Evolutionary conservation across 2,113 vertebrate species (phyloP).

Genomic region (Malurus alboscapulatus): DNA sequence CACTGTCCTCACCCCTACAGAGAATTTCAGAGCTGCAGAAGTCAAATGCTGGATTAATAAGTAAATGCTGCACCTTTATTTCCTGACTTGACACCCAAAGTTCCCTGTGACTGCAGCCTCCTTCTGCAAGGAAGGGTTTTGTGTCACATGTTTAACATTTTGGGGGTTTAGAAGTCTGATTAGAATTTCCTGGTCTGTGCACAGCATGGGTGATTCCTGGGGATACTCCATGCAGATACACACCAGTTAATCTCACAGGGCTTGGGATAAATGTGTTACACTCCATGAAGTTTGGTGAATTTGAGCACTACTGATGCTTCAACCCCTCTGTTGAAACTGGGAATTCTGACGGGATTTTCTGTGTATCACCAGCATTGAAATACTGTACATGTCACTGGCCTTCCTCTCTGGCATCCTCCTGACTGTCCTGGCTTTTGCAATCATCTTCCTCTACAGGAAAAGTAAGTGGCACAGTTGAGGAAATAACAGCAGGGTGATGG

Average conservation of each 20-base stretch:
- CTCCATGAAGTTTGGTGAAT: background rate
- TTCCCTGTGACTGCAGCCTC: background rate
- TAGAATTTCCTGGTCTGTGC: background rate
- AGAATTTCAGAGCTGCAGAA: background rate
- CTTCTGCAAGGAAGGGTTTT: background rate
- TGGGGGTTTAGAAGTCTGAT: background rate
- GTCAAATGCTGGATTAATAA: background rate
- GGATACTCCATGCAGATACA: background rate
- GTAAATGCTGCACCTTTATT: constrained; percentile 8
- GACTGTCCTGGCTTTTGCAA: background rate
- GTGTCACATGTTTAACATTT: rapidly evolving
- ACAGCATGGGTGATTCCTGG: background rate
- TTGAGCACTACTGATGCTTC: background rate
- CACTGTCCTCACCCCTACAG: background rate
- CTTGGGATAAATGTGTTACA: background rate
- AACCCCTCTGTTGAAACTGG: background rate
- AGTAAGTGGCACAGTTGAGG: constrained; percentile 30
- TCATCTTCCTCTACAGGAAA: constrained; percentile 39
- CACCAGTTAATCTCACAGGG: rapidly evolving
- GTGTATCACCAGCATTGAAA: background rate
- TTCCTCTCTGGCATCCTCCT: constrained; percentile 60
- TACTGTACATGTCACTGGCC: constrained; percentile 2
- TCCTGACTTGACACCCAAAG: background rate
- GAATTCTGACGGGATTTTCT: background rate
- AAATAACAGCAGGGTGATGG: background rate